Evolutionary conservation across 2,888 invertebrate genomes (phyloP).

Genomic region (Trachelus tabidus): DNA sequence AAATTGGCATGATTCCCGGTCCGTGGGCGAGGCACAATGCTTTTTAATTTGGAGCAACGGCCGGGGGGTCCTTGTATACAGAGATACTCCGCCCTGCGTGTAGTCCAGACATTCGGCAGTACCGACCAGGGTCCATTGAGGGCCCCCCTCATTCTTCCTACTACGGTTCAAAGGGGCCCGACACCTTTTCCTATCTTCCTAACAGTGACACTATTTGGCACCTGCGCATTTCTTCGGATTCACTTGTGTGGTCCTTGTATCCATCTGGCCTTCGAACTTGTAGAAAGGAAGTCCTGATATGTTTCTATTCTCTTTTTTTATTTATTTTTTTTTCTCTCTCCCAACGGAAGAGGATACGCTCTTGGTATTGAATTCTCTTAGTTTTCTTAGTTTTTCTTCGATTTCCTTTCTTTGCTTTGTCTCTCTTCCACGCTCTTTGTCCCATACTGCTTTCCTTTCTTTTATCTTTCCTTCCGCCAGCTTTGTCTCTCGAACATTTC

Average conservation of each 20-base stretch:
- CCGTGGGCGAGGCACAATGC: slow-evolving; percentile 13
- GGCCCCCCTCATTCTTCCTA: background rate
- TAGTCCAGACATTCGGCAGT: background rate
- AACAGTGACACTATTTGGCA: slow-evolving; percentile 39
- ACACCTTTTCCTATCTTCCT: background rate
- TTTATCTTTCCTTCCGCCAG: background rate
- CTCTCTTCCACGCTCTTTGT: background rate
- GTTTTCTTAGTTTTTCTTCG: background rate
- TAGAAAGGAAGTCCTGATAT: background rate
- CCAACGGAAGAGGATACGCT: background rate
- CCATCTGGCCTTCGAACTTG: background rate
- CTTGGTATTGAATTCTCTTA: background rate
- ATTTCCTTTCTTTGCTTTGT: background rate
- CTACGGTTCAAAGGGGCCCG: slow-evolving; percentile 17
- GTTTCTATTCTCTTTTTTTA: background rate
- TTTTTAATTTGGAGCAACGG: slow-evolving; percentile 19
- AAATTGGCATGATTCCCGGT: slow-evolving; percentile 18
- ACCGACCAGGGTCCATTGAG: slow-evolving; percentile 1
- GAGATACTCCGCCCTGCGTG: background rate
- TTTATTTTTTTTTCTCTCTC: background rate
- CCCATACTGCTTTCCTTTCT: background rate
- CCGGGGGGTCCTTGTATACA: slow-evolving; percentile 10
- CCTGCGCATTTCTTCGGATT: slow-evolving; percentile 19
- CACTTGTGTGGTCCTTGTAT: background rate
- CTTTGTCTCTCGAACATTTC: background rate